A percentile compares a stretch with the other conserved stretches of the same genome.
phyloP scores from a whole-genome alignment of 2,113 vertebrate species.

The Nothocercus nigrocapillus region DNA sequence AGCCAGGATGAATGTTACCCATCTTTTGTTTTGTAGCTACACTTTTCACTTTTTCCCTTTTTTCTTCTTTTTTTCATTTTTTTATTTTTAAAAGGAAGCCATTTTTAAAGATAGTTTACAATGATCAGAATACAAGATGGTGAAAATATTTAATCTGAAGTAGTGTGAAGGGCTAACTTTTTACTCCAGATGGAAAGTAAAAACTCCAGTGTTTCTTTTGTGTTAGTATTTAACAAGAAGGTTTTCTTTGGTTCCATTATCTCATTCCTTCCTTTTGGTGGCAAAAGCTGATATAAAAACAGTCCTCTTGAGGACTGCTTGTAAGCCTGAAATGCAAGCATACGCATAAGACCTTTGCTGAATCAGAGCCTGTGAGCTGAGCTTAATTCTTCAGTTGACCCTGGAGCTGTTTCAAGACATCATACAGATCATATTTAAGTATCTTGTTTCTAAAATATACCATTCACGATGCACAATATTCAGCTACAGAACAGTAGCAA shows the following conservation, averaged over 20 bases:
- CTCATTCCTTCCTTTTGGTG: conserved; percentile 26
- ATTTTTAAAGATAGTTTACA: neutral
- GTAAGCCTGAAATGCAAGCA: neutral
- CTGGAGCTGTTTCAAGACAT: conserved; percentile 7
- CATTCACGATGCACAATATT: neutral
- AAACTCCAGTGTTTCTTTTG: neutral
- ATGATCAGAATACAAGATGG: neutral
- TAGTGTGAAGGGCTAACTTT: neutral
- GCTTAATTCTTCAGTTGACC: conserved; percentile 33
- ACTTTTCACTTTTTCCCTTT: neutral
- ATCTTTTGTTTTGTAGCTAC: neutral
- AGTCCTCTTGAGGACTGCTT: neutral
- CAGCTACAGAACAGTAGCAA: neutral
- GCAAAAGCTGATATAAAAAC: conserved; percentile 41
- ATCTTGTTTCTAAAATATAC: conserved; percentile 21
- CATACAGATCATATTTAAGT: neutral
- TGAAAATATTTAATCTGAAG: conserved; percentile 4
- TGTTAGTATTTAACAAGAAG: neutral
- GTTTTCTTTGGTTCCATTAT: conserved; percentile 19
- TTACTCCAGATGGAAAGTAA: neutral
- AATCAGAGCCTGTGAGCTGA: neutral
- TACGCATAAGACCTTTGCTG: neutral
- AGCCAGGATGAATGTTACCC: neutral
- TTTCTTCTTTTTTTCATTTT: neutral
- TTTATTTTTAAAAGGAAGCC: neutral